These are phyloP conservation scores for Hippocampus abdominalis DNA, from an alignment of 2,113 vertebrate genomes.

Conservation along the genomic window DNA sequence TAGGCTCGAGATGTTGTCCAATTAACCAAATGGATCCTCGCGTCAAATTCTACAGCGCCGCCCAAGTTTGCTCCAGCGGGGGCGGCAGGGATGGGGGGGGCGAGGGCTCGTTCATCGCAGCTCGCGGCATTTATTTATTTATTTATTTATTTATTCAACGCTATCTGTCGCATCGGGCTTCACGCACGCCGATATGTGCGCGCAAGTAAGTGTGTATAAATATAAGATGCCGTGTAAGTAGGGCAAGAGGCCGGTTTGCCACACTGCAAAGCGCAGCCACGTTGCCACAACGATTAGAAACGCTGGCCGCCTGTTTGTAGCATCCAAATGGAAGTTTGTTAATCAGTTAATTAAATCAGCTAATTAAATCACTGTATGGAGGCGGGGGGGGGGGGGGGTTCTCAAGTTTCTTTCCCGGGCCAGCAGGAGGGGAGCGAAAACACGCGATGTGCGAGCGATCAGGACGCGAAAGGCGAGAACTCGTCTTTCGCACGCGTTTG, in stretches of 20 bases:
- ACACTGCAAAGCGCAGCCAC: conserved; percentile 33
- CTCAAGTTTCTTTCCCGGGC: conserved; percentile 42
- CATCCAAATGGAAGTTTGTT: conserved; percentile 63
- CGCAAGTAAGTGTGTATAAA: neutral
- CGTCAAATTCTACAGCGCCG: neutral
- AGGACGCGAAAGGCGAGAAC: conserved; percentile 14
- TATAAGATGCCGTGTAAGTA: conserved; percentile 41
- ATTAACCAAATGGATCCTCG: neutral
- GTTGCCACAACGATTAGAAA: conserved; percentile 57
- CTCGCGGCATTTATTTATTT: neutral
- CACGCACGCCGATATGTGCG: neutral
- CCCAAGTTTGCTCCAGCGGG: neutral
- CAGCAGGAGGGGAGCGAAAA: conserved; percentile 25
- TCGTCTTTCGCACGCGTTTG: neutral
- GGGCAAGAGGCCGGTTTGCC: conserved; percentile 49
- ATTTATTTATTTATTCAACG: conserved; percentile 4
- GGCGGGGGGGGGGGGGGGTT: no score
- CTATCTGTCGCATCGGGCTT: conserved; percentile 14
- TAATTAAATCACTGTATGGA: conserved; percentile 71
- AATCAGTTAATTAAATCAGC: conserved; percentile 75
- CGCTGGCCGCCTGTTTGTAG: conserved; percentile 57
- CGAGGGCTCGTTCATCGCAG: neutral
- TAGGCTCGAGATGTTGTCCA: no score
- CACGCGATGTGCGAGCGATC: conserved; percentile 42
- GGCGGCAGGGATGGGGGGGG: accelerated